phyloP scores from a whole-genome alignment of 1,140 invertebrate species.

The Tyrophagus putrescentiae region DNA sequence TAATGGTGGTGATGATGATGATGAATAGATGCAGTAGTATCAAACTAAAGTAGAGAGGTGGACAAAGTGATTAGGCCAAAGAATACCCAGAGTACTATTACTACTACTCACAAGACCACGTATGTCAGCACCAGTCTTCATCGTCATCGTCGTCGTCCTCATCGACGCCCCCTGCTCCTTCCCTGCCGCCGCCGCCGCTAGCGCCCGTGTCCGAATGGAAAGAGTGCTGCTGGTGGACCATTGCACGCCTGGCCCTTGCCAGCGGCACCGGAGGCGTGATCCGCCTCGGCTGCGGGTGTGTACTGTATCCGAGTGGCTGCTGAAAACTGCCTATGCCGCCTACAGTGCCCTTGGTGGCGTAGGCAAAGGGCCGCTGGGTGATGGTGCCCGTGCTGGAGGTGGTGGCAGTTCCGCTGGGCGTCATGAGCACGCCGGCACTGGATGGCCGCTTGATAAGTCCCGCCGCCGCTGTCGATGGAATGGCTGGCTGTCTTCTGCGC shows the following conservation, averaged over 20 bases:
- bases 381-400: neutral
- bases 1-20: too few species aligned
- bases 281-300: slow-evolving; percentile 1
- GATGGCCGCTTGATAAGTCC: slow-evolving; percentile 9
- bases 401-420: too few species aligned
- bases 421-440: slow-evolving; percentile 8
- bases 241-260: neutral
- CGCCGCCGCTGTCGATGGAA: too few species aligned
- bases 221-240: slow-evolving; percentile 6
- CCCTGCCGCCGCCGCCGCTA: too few species aligned
- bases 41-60: too few species aligned
- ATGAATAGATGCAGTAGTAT: too few species aligned
- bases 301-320: neutral
- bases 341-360: neutral
- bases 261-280: slow-evolving; percentile 12
- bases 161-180: neutral
- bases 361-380: neutral
- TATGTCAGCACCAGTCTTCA: slow-evolving; percentile 9
- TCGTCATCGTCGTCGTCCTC: neutral
- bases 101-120: too few species aligned
- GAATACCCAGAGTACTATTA: too few species aligned
- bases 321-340: neutral
- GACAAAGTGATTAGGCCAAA: too few species aligned
- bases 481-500: neutral
- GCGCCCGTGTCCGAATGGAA: slow-evolving; percentile 14